Base-by-base conservation (phyloP, 2,888 invertebrate genomes). In the Lepidonotus clava region DNA sequence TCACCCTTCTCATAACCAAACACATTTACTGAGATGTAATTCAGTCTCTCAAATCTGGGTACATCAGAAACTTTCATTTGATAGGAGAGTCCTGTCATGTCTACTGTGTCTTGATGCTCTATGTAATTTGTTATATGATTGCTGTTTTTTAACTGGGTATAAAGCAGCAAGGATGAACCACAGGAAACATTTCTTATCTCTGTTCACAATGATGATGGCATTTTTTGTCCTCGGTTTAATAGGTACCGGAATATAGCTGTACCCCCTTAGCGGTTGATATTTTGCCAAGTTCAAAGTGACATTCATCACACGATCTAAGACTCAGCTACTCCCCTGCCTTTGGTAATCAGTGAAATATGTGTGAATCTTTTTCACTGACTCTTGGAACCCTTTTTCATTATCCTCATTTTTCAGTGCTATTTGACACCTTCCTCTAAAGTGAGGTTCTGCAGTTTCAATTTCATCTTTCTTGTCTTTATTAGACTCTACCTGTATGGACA, bases 121-220 rank as follows among this genome's bases (percentile, higher is more conserved):
- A 80, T 76, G 41, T 89, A 88, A n/a, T 87, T 85, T 18, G 71
- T 66, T 0, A 87, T 34, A 1, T 85, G 24, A 14, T 87, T 36
- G 40, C 41, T 90, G 6, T 14, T 85, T 46, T n/a, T 83, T 53
- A 14, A 32, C 61, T n/a, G 88, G 87, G 53, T 90, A 84, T 46
- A 89, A 46, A 1, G 89, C 89, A n/a, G 89, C 77, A 28, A 89
- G 51, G 21, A 90, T 56, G 0, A 88, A 56, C 89, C 89, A 90
- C 71, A 84, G 83, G 67, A 90, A 89, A 67, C 90, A 89, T 77
- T 88, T 87, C 32, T 88, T 41, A 56, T 90, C 90, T 5, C 86
- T 88, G 86, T 90, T 90, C 1, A 90, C 87, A 76, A 89, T 90
- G 77, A 90, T 87, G 56, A 89, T 66, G 38, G 89, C 89, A 11